Evolutionary conservation across 2,888 invertebrate genomes (phyloP), one percentile per base, ranked within the genome.

Genomic region (Bombyx huttoni): DNA sequence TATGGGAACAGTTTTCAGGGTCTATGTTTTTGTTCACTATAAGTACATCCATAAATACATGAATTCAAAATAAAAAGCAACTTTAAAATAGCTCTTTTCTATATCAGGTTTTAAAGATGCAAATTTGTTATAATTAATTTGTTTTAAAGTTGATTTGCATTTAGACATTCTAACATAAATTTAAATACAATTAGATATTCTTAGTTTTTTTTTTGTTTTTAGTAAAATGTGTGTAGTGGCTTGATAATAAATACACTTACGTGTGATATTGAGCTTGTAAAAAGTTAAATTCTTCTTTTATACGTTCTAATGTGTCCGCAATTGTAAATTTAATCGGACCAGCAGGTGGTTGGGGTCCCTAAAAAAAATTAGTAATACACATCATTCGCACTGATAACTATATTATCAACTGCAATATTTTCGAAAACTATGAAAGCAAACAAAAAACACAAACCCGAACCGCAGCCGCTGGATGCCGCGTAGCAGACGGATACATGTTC

Each of bases 251-350:
- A 40, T 33, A 48, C 59, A 92, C 94, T 94, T 90, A 97, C 97
- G 94, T 94, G 87, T 97, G 97, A 87, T 97, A 97, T 83, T 98
- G 97, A 54, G 96, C 95, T 89, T 98, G 97, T 63, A 98, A 90
- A 86, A 96, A 97, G 88, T 94, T 96, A 82, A 97, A 98, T 87
- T 98, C 97, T 80, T 98, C 97, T 84, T 98, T 98, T 69, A 98
- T 97, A 76, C 97, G 91, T 86, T 98, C 97, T 87, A 97, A 94
- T 56, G 96, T 95, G 82, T 98, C 98, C 48, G 93, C 93, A 68
- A 98, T 94, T 56, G 97, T 96, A 86, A 97, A 96, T 88, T 97
- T 97, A 75, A 97, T 94, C 59, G 95, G 96, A 79, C 97, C 97
- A 58, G 94, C 93, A 57, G 96, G 93, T 73, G 96, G 96, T 61